phyloP scores from a whole-genome alignment of 2,888 invertebrate genomes.

The Lepidocyrtoides sp. region DNA sequence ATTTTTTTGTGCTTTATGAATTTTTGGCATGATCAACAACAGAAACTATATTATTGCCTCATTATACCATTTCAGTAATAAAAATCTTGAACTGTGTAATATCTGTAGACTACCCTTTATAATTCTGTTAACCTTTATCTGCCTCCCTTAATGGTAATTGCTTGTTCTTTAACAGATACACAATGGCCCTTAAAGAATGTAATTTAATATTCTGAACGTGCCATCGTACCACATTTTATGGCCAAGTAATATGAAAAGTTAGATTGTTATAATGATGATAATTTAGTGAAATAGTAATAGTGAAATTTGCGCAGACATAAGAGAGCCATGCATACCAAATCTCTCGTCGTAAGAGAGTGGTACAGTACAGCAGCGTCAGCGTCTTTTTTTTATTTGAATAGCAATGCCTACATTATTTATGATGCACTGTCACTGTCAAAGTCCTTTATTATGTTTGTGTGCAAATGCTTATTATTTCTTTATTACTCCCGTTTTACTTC shows the following conservation, averaged over 20 bases:
- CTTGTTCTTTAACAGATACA: not conserved
- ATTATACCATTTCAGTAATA: too few relatives aligned
- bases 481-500: not conserved
- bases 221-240: conserved; percentile 26
- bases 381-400: conserved; percentile 33
- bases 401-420: conserved; percentile 62
- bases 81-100: too few relatives aligned
- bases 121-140: not conserved
- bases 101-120: too few relatives aligned
- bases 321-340: conserved; percentile 23
- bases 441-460: not conserved
- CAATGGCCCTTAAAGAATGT: not conserved
- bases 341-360: not conserved
- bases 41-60: too few relatives aligned
- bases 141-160: conserved; percentile 9
- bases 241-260: not conserved
- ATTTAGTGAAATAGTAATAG: not conserved
- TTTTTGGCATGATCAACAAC: too few relatives aligned
- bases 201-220: conserved; percentile 46
- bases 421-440: conserved; percentile 55
- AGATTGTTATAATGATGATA: not conserved
- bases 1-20: too few relatives aligned
- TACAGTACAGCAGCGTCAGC: not conserved
- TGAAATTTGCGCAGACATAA: conserved; percentile 63
- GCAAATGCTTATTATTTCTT: conserved; percentile 19